Conservation (phyloP, 2,797 vertebrate genomes). For the Pygocentrus nattereri region DNA sequence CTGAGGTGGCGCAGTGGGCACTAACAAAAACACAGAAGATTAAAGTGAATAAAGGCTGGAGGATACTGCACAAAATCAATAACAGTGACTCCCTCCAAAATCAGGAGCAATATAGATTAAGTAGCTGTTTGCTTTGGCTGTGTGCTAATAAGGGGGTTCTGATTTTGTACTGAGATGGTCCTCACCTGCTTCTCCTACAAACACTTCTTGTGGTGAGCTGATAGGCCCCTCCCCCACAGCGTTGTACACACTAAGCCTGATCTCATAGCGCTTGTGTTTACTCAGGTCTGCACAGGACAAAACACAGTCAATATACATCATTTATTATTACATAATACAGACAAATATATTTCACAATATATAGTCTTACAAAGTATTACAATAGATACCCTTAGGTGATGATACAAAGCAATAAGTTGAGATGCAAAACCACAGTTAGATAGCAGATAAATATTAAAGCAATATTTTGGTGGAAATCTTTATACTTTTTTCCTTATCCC, state of each 20-base stretch:
- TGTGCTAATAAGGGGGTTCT: not conserved
- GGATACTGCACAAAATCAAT: not conserved
- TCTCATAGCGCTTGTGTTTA: constrained; percentile 92
- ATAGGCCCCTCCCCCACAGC: constrained; percentile 91
- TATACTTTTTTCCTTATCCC: no score
- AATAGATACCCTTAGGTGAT: not conserved
- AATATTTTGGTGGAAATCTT: no score
- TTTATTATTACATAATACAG: not conserved
- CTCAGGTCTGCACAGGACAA: constrained; percentile 84
- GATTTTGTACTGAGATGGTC: not conserved
- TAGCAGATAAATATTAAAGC: no score
- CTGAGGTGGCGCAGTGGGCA: constrained; percentile 89
- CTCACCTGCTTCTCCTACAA: constrained; percentile 95
- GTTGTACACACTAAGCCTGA: constrained; percentile 94
- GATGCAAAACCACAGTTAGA: not conserved
- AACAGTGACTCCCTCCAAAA: not conserved
- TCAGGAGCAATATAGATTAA: not conserved
- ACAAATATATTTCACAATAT: not conserved
- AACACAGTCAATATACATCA: constrained; percentile 20
- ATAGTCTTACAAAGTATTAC: not conserved
- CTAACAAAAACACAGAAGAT: constrained; percentile 67
- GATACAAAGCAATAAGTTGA: not conserved
- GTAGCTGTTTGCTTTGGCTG: not conserved
- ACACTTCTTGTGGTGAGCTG: constrained; percentile 93
- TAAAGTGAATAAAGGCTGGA: not conserved